Base-by-base conservation (phyloP, 2,888 invertebrate species). In the Acleris cristana region DNA sequence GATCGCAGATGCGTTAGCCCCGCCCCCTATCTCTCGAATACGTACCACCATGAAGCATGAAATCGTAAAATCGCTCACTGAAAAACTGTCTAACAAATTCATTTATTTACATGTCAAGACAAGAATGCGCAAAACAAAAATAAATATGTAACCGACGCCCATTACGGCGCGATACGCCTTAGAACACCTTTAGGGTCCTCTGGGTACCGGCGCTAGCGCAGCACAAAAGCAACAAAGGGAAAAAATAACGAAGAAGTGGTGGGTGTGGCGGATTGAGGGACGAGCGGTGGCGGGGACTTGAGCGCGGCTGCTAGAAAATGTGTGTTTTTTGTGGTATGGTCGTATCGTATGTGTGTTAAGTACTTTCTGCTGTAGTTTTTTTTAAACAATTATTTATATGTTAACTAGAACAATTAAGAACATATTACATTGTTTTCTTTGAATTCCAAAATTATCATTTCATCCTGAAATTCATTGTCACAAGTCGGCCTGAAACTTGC, bases 141-240 rank as follows among this genome's bases (percentile, higher is more conserved):
- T 92, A 91, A 91, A 92, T 91, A 92, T 91, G 87, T 90, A 89
- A 87, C 86, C 82, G 87, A 84, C 84, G 86, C 85, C 86, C 85
- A 87, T 88, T 86, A 85, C 82, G 79, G 80, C 75, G 80, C 77
- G 88, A 82, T 89, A 87, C 87, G 88, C 87, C 89, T 86, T 84
- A 82, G 87, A 89, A 88, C 87, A 89, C 87, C 88, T 87, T 88
- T 78, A 82, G 81, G 82, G 81, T 77, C 79, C 82, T 83, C 85
- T 88, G 90, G 86, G 86, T 86, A 86, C 89, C 91, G 92, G 92
- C 92, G 92, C 92, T 92, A 90, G 88, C 81, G 79, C 81, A 40
- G 77, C 84, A 91, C 90, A 92, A 91, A 91, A 89, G 89, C 77
- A 85, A 89, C 87, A 92, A 91, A 88, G 84, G 83, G 77, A 81